phyloP scores from a whole-genome alignment of 2,113 vertebrate genomes.

The Syrmaticus mikado region DNA sequence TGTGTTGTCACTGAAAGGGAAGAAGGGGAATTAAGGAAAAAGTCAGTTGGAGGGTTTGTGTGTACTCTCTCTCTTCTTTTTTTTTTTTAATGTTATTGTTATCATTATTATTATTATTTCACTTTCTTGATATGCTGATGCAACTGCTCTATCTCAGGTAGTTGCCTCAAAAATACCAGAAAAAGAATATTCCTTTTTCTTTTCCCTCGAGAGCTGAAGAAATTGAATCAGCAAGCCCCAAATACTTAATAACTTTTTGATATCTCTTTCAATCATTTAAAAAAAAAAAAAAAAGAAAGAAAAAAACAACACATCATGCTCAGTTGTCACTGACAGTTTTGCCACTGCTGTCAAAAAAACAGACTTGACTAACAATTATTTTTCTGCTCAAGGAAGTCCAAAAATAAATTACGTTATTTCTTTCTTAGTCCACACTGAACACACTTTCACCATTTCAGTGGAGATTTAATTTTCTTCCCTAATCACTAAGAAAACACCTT shows the following conservation, averaged over 20 bases:
- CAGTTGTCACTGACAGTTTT: background rate
- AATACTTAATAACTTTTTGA: constrained; percentile 20
- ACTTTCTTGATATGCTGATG: background rate
- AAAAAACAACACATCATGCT: background rate
- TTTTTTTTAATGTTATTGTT: background rate
- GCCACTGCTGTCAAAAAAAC: background rate
- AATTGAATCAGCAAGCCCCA: constrained; percentile 14
- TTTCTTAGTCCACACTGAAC: background rate
- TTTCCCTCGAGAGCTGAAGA: background rate
- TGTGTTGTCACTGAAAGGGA: background rate
- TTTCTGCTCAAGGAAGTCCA: background rate
- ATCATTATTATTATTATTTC: background rate
- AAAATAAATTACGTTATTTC: background rate
- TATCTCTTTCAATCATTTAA: background rate
- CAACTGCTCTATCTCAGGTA: background rate
- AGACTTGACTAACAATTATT: background rate
- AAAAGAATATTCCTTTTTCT: background rate
- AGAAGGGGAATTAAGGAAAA: background rate
- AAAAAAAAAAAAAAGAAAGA: background rate
- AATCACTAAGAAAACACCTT: background rate
- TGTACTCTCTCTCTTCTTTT: background rate
- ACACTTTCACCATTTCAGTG: background rate
- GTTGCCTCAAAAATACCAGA: background rate
- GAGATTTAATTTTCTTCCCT: background rate
- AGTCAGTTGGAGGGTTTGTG: background rate